Evolutionary conservation across 2,888 invertebrate genomes (phyloP), one percentile per base, ranked within the genome.

Genomic region (Prosopocoilus inquinatus): DNA sequence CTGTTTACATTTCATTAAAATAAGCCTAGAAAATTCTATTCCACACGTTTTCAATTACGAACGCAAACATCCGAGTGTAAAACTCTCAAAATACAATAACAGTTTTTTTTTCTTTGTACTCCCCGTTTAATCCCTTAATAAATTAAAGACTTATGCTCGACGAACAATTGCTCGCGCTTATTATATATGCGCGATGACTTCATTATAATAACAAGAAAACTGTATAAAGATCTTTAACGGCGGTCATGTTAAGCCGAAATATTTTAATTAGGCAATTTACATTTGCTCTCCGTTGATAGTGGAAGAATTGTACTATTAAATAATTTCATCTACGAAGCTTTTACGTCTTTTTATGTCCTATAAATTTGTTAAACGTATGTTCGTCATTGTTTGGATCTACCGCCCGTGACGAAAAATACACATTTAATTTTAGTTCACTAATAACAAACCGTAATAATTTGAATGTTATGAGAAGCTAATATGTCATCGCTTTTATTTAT

Each of bases 1-100:
- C 58, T 75, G 75, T 75, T 75, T 74, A 72, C 72, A 66, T 76
- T 76, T 71, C 74, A 76, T 76, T 75, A 73, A 74, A 75, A 75
- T 72, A 71, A 68, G 70, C 72, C 70, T 64, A 66, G 70, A 73
- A 75, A 73, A 71, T 68, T 71, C 65, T 66, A 65, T 68, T 70
- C 68, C 73, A 72, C 76, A 76, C 75, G 76, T 75, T 75, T 76
- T 67, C 76, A 75, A 76, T 75, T 74, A 73, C 66, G 57, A 63
- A 66, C 67, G 69, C 71, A 73, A 74, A 74, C 72, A 72, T 61
- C 63, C 66, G 63, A 64, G 59, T 60, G 57, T 53, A 48, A 51
- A 50, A 60, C 59, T 36, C 66, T 66, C 65, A 67, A 69, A 72
- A 71, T n/a, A n/a, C n/a, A n/a, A n/a, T 70, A 70, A 71, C 70